phyloP scores from a whole-genome alignment of 2,888 invertebrate genomes.

The Trachelus troglodyta region DNA sequence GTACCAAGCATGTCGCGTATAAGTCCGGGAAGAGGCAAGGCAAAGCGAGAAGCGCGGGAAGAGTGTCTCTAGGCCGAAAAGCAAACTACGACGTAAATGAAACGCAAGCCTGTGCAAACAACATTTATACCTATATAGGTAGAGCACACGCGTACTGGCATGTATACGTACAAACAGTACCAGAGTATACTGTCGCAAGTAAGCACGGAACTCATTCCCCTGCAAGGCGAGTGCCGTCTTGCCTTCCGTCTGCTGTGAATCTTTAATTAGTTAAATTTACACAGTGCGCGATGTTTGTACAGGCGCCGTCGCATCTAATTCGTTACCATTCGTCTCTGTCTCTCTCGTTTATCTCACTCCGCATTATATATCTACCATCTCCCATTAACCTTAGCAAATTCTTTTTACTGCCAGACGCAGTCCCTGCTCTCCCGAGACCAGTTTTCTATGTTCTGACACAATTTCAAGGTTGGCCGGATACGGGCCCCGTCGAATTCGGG shows the following conservation, averaged over 20 bases:
- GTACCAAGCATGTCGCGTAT: not conserved
- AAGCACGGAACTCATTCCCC: not conserved
- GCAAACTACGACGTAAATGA: conserved; percentile 51
- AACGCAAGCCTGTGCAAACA: conserved; percentile 46
- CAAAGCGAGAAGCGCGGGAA: conserved; percentile 26
- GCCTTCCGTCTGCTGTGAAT: conserved; percentile 14
- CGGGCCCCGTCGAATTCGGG: not conserved
- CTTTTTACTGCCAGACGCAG: not conserved
- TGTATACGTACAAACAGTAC: conserved; percentile 2
- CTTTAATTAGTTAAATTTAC: conserved; percentile 49
- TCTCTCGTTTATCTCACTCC: not conserved
- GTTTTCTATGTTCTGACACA: not conserved
- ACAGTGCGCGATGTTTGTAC: conserved; percentile 40
- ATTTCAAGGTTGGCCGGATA: not conserved
- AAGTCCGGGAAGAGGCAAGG: not conserved
- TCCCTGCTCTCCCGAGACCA: not conserved
- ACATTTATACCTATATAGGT: conserved; percentile 7
- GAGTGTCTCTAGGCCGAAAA: conserved; percentile 60
- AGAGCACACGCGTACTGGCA: not conserved
- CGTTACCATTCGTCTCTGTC: not conserved
- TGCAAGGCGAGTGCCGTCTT: not conserved
- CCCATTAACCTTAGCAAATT: not conserved
- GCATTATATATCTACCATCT: conserved; percentile 5
- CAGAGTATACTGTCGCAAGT: not conserved
- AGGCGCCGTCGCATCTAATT: conserved; percentile 33